phyloP scores from a whole-genome alignment of 2,888 invertebrate species.

The Syrphus vitripennis region DNA sequence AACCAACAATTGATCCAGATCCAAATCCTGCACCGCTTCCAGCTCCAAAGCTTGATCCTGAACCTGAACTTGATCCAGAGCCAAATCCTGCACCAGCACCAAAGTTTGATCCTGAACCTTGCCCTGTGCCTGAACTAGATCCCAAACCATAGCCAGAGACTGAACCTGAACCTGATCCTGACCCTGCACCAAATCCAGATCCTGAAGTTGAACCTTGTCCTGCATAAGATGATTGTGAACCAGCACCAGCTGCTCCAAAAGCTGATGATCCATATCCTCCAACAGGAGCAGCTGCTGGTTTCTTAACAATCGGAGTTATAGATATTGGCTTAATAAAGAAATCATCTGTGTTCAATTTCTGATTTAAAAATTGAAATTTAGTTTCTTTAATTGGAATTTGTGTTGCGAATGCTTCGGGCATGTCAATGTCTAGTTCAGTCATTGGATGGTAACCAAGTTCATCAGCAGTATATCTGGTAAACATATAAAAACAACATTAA shows the following conservation, averaged over 20 bases:
- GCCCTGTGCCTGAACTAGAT: no score
- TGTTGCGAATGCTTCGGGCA: slow-evolving; percentile 74
- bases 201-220: no score
- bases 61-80: background rate
- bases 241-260: no score
- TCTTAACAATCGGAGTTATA: background rate
- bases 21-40: background rate
- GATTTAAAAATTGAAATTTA: slow-evolving; percentile 79
- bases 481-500: background rate
- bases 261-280: background rate
- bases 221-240: no score
- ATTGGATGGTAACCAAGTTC: slow-evolving; percentile 81
- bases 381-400: slow-evolving; percentile 72
- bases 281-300: background rate
- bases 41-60: background rate
- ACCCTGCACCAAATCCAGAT: no score
- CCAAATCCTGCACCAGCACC: background rate
- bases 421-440: slow-evolving; percentile 80
- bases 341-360: slow-evolving; percentile 73
- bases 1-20: background rate
- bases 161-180: no score
- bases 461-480: slow-evolving; percentile 80
- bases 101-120: slow-evolving; percentile 5
- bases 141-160: no score
- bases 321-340: slow-evolving; percentile 7